Conservation (phyloP, 2,113 vertebrate genomes). For the Suncus etruscus region DNA sequence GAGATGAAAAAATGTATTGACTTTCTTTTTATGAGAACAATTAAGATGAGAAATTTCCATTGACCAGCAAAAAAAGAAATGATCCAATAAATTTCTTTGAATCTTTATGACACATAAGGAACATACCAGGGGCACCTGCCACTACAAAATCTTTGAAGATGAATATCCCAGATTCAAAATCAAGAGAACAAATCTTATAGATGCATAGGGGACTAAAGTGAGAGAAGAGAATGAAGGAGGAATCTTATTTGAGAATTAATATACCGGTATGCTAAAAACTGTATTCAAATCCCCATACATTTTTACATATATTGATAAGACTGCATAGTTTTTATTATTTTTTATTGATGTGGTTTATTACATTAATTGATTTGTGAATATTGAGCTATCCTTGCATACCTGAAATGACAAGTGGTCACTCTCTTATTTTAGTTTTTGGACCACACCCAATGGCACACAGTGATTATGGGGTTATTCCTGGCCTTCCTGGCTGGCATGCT, state of each 20-base stretch:
- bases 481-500: too few species aligned
- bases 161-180: not conserved
- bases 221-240: not conserved
- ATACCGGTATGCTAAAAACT: not conserved
- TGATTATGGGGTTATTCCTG: too few species aligned
- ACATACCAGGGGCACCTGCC: rapidly evolving
- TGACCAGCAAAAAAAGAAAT: not conserved
- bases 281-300: not conserved
- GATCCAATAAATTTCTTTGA: not conserved
- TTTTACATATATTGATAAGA: not conserved
- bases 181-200: not conserved
- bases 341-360: not conserved
- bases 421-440: too few species aligned
- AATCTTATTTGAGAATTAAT: not conserved
- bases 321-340: not conserved
- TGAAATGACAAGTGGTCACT: not conserved
- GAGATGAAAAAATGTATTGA: constrained; percentile 15
- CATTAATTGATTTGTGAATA: not conserved
- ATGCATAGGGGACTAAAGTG: not conserved
- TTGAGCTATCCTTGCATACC: not conserved
- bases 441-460: too few species aligned
- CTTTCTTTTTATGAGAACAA: constrained; percentile 7
- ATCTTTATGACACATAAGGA: not conserved
- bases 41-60: not conserved
- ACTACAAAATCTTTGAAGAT: not conserved